Conservation (phyloP, 2,113 vertebrate species). For the Perca flavescens region DNA sequence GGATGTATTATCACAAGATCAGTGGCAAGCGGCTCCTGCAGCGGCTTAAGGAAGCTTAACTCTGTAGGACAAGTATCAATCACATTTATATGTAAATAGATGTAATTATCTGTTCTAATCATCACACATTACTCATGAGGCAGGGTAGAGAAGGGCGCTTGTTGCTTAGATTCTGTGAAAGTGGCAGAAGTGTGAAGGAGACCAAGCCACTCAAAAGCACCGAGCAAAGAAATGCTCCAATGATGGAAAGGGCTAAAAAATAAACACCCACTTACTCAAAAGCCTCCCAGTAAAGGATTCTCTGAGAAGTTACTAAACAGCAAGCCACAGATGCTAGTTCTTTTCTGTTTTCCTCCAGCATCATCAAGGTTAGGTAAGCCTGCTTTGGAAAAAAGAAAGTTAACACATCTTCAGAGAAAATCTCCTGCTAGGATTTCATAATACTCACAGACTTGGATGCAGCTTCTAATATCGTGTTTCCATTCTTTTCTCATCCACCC, state of each 20-base stretch:
- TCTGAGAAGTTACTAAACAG: slow-evolving; percentile 27
- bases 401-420: background rate
- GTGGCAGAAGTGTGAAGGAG: slow-evolving; percentile 58
- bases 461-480: background rate
- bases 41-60: slow-evolving; percentile 61
- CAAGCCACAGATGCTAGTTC: slow-evolving; percentile 32
- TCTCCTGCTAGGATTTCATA: background rate
- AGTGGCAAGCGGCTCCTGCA: slow-evolving; percentile 46
- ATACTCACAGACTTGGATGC: background rate
- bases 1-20: slow-evolving; percentile 57
- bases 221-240: slow-evolving; percentile 12
- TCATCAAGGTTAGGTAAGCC: slow-evolving; percentile 27
- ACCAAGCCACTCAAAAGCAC: slow-evolving; percentile 40
- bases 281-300: slow-evolving; percentile 26
- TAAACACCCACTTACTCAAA: slow-evolving; percentile 31
- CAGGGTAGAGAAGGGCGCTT: background rate
- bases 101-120: slow-evolving; percentile 72
- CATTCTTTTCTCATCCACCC: background rate
- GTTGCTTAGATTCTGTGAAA: slow-evolving; percentile 53
- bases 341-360: slow-evolving; percentile 4
- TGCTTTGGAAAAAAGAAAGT: background rate
- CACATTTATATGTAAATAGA: slow-evolving; percentile 77
- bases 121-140: slow-evolving; percentile 49
- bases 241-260: slow-evolving; percentile 40
- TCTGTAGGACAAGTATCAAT: slow-evolving; percentile 64